phyloP scores from a whole-genome alignment of 2,888 invertebrate species.

The Harpalus rufipes region DNA sequence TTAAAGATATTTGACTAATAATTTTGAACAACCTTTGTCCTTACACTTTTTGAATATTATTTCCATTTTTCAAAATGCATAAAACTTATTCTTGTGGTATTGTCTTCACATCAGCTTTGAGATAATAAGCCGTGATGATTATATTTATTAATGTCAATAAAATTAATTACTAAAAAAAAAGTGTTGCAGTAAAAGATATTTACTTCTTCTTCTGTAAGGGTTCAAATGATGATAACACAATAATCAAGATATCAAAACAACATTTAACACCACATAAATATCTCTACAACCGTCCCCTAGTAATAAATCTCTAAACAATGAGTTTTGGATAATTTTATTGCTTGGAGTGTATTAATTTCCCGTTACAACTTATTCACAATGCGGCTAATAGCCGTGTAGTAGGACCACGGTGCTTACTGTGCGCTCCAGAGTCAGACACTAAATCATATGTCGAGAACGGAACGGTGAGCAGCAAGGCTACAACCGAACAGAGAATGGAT shows the following conservation, averaged over 20 bases:
- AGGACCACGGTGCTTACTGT: constrained; percentile 62
- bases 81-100: no score
- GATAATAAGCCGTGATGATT: no score
- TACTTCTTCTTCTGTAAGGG: no score
- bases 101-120: no score
- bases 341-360: constrained; percentile 69
- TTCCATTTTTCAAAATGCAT: no score
- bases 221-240: not conserved
- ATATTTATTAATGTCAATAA: no score
- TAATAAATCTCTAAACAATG: not conserved
- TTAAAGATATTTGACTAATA: no score
- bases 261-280: constrained; percentile 2
- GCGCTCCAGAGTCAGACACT: constrained; percentile 53
- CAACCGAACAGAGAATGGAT: not conserved
- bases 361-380: constrained; percentile 70
- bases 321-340: constrained; percentile 40
- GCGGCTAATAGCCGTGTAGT: constrained; percentile 70
- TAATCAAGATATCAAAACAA: constrained; percentile 3
- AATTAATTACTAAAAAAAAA: no score
- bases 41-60: no score
- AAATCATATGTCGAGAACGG: constrained; percentile 53
- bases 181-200: no score
- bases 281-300: not conserved
- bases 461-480: not conserved
- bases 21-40: no score